phyloP scores from a whole-genome alignment of 2,888 invertebrate species.

The Plebejus anna region DNA sequence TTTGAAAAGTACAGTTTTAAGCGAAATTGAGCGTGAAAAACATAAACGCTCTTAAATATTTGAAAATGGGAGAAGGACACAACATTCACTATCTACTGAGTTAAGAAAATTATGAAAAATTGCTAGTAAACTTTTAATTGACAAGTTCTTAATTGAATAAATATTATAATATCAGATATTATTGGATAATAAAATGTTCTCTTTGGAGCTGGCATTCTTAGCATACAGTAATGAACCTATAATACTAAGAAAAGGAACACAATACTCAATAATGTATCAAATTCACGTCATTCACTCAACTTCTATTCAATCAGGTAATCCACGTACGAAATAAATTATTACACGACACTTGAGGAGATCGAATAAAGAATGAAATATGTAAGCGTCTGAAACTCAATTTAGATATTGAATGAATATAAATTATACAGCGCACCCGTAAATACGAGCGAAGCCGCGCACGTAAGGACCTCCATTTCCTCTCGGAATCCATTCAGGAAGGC shows the following conservation, averaged over 20 bases:
- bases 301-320: not conserved
- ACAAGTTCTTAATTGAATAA: no score
- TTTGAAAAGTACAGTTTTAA: no score
- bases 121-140: no score
- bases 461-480: conserved; percentile 75
- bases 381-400: conserved; percentile 35
- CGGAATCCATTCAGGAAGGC: conserved; percentile 67
- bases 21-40: no score
- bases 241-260: not conserved
- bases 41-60: no score
- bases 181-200: no score
- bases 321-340: conserved; percentile 12
- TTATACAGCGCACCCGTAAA: conserved; percentile 59
- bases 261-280: not conserved
- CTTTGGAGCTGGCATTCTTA: no score
- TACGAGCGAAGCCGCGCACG: conserved; percentile 48
- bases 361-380: conserved; percentile 27
- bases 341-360: conserved; percentile 13
- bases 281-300: not conserved
- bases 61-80: not conserved
- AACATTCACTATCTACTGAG: not conserved
- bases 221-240: not conserved
- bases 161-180: no score
- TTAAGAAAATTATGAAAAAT: no score
- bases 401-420: conserved; percentile 52